Conservation (phyloP, 2,797 vertebrate genomes). For the Paguma larvata region DNA sequence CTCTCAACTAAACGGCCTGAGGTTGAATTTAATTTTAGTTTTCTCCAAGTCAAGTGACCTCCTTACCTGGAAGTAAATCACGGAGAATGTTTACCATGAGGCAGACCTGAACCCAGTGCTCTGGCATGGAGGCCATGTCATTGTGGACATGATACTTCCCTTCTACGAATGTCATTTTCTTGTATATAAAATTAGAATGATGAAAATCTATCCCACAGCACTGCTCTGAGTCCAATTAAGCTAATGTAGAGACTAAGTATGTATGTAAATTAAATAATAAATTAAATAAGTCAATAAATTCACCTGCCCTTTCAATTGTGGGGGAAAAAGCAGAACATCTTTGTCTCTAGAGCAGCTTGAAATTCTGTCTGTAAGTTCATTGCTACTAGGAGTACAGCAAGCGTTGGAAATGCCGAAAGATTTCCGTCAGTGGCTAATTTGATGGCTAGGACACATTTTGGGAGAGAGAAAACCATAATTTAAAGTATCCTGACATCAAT, state of each 20-base stretch:
- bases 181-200: not conserved
- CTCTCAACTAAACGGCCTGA: not conserved
- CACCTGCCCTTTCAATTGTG: conserved; percentile 11
- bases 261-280: not conserved
- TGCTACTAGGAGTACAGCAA: conserved; percentile 28
- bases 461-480: conserved; percentile 78
- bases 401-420: conserved; percentile 60
- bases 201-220: not conserved
- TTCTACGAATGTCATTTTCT: conserved; percentile 25
- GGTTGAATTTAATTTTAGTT: conserved; percentile 6
- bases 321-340: not conserved
- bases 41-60: not conserved
- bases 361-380: conserved; percentile 37
- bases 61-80: not conserved
- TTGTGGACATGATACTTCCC: not conserved
- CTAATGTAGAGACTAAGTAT: not conserved
- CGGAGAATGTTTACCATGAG: not conserved
- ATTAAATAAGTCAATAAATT: not conserved
- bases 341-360: conserved; percentile 23
- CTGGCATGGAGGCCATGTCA: not conserved
- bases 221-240: not conserved
- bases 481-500: conserved; percentile 79
- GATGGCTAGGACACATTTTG: conserved; percentile 72
- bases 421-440: conserved; percentile 68
- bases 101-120: not conserved